phyloP scores from a whole-genome alignment of 2,113 vertebrate genomes.

The Microcebus lehilahytsara region DNA sequence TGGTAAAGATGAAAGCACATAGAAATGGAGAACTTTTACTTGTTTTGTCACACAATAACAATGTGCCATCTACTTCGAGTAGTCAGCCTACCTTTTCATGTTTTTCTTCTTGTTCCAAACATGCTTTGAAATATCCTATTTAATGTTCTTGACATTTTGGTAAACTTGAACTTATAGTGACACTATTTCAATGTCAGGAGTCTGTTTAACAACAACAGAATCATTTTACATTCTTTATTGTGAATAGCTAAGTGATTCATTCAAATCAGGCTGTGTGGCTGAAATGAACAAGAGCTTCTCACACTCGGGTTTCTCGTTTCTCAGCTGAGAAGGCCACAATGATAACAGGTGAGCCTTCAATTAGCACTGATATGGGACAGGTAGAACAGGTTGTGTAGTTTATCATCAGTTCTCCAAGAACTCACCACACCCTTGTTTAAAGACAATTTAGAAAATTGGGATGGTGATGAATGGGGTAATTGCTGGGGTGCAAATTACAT shows the following conservation, averaged over 20 bases:
- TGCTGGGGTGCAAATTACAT: constrained; percentile 38
- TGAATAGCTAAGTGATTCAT: constrained; percentile 22
- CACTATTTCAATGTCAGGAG: neutral
- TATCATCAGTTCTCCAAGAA: constrained; percentile 24
- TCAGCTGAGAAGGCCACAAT: neutral
- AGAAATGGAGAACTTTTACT: neutral
- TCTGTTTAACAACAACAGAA: constrained; percentile 31
- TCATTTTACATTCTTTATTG: neutral
- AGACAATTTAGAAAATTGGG: constrained; percentile 68
- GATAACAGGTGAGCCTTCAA: constrained; percentile 45
- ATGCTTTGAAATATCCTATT: constrained; percentile 7
- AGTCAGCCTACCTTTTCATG: neutral
- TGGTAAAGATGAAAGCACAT: neutral
- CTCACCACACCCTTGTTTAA: constrained; percentile 52
- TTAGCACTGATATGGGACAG: constrained; percentile 17
- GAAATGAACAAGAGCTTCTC: constrained; percentile 45
- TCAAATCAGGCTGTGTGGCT: neutral
- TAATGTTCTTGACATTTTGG: neutral
- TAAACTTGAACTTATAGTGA: neutral
- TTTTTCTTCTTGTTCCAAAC: neutral
- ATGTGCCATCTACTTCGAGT: neutral
- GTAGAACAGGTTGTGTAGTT: neutral
- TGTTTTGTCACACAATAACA: neutral
- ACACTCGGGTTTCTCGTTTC: neutral
- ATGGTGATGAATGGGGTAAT: constrained; percentile 60